A percentile compares a stretch with the other conserved stretches of the same genome.
phyloP scores from a whole-genome alignment of 2,113 vertebrate species.

The Arvicanthis niloticus region DNA sequence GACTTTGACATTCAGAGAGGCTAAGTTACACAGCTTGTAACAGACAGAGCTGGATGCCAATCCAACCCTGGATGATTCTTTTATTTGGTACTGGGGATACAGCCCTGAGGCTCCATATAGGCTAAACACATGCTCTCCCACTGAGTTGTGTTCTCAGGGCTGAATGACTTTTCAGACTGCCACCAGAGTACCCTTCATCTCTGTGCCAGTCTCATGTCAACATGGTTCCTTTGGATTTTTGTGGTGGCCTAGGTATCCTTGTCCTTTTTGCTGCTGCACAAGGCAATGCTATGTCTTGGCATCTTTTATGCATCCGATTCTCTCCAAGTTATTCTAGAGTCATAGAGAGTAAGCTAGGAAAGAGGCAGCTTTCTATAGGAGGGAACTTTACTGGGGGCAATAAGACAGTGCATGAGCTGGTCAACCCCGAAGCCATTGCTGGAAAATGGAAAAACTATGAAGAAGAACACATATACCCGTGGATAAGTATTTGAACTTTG shows the following conservation, averaged over 20 bases:
- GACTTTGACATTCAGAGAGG: not conserved
- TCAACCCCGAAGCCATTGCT: not conserved
- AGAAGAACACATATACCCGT: not conserved
- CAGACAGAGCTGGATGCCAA: not conserved
- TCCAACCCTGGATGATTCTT: not conserved
- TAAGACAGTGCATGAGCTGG: not conserved
- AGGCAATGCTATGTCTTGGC: not conserved
- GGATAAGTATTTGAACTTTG: conserved; percentile 3
- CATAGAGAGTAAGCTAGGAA: not conserved
- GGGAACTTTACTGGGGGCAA: not conserved
- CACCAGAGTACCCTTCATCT: not conserved
- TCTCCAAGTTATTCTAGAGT: not conserved
- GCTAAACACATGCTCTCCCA: not conserved
- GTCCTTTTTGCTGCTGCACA: not conserved
- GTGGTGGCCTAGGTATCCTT: not conserved
- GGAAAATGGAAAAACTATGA: not conserved
- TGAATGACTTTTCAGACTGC: not conserved
- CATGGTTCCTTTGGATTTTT: not conserved
- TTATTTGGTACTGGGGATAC: not conserved
- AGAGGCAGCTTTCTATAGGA: not conserved
- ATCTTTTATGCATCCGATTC: not conserved
- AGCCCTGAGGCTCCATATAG: too few species aligned
- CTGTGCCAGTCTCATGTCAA: not conserved
- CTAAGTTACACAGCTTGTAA: not conserved
- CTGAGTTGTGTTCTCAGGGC: not conserved